Percentiles rank a stretch among this genome's conserved stretches.
phyloP scores from a whole-genome alignment of 1,140 invertebrate species.

The Hycleus cichorii region DNA sequence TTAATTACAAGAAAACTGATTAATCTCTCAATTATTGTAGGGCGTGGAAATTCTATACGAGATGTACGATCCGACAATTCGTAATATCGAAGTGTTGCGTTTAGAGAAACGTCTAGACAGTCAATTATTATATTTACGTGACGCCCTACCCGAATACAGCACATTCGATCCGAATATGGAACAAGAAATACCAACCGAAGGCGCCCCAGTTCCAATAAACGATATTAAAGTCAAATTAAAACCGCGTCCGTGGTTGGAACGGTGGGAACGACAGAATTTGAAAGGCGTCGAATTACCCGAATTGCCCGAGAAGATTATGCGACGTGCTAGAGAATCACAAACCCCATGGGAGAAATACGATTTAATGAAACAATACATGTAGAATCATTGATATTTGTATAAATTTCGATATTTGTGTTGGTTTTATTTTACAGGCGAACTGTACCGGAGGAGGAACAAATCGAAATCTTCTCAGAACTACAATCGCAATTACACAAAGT shows the following conservation, averaged over 20 bases:
- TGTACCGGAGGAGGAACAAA: slow-evolving; percentile 82
- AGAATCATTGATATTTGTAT: slow-evolving; percentile 24
- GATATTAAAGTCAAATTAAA: slow-evolving; percentile 74
- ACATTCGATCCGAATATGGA: slow-evolving; percentile 93
- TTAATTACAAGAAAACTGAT: slow-evolving; percentile 8
- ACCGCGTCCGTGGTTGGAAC: slow-evolving; percentile 74
- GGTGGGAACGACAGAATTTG: slow-evolving; percentile 76
- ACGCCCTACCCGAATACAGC: slow-evolving; percentile 88
- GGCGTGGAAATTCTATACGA: slow-evolving; percentile 72
- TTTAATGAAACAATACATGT: slow-evolving; percentile 89
- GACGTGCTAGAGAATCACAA: slow-evolving; percentile 48
- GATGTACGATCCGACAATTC: slow-evolving; percentile 89
- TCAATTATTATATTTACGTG: slow-evolving; percentile 82
- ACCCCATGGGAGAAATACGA: slow-evolving; percentile 88
- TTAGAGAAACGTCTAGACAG: slow-evolving; percentile 93
- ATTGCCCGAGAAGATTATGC: slow-evolving; percentile 53
- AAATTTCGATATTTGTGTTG: background rate
- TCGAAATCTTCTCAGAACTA: slow-evolving; percentile 76
- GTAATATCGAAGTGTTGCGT: slow-evolving; percentile 80
- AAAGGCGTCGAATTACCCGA: slow-evolving; percentile 66
- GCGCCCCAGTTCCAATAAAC: slow-evolving; percentile 77
- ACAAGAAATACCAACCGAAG: slow-evolving; percentile 68
- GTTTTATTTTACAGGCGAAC: slow-evolving; percentile 50
- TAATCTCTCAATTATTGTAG: slow-evolving; percentile 9
- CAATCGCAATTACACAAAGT: slow-evolving; percentile 64